Conservation (phyloP, 2,797 vertebrate genomes). For the Melanotaenia pygmaea region DNA sequence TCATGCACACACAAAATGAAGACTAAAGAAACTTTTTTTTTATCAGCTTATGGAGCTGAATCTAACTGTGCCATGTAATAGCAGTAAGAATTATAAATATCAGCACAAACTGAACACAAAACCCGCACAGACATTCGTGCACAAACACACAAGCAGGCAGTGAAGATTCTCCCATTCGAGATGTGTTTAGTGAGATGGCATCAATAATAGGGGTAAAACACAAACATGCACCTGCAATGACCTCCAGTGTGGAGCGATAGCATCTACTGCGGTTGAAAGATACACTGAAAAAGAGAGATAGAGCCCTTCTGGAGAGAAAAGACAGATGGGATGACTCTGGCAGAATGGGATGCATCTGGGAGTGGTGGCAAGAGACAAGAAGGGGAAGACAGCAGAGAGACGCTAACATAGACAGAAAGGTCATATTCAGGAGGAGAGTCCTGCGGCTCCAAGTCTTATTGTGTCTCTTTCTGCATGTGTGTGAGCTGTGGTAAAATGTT, state of each 20-base stretch:
- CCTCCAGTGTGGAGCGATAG: slow-evolving; percentile 59
- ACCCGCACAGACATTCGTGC: not conserved
- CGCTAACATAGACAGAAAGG: slow-evolving; percentile 43
- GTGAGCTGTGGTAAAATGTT: slow-evolving; percentile 16
- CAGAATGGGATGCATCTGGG: slow-evolving; percentile 23
- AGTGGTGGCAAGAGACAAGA: slow-evolving; percentile 21
- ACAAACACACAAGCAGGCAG: slow-evolving; percentile 14
- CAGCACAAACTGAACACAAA: slow-evolving; percentile 34
- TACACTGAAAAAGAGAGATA: slow-evolving; percentile 28
- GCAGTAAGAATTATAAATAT: slow-evolving; percentile 60
- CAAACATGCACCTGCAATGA: slow-evolving; percentile 68
- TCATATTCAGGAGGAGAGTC: slow-evolving; percentile 49
- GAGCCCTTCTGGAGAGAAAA: slow-evolving; percentile 10
- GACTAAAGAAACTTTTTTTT: slow-evolving; percentile 19
- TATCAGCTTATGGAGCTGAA: slow-evolving; percentile 21
- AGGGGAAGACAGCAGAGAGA: slow-evolving; percentile 26
- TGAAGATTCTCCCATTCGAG: slow-evolving; percentile 38
- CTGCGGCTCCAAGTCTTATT: slow-evolving; percentile 13
- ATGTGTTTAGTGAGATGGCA: slow-evolving; percentile 52
- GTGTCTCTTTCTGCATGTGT: slow-evolving; percentile 21
- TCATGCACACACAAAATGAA: not conserved
- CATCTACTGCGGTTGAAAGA: slow-evolving; percentile 58
- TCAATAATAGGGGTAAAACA: slow-evolving; percentile 62
- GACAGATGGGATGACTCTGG: slow-evolving; percentile 31
- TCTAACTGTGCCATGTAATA: slow-evolving; percentile 37